Percentiles rank a stretch among this genome's conserved stretches.
phyloP scores from a whole-genome alignment of 2,797 vertebrate species.

The Sebastes dallii region DNA sequence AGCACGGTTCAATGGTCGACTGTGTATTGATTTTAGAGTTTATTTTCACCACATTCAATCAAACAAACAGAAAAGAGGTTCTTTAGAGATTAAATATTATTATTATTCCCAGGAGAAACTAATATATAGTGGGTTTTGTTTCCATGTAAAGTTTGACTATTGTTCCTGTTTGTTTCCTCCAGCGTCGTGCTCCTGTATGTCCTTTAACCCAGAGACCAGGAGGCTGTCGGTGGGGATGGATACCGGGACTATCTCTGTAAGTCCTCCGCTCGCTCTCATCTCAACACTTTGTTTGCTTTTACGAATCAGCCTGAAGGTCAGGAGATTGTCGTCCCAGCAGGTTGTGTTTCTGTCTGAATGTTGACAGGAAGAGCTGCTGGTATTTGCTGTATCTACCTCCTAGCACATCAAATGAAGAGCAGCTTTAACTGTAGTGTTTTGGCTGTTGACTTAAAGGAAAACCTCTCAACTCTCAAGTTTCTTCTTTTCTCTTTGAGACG shows the following conservation, averaged over 20 bases:
- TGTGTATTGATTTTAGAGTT: not conserved
- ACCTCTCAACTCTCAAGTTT: not conserved
- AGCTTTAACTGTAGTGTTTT: not conserved
- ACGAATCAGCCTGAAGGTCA: not conserved
- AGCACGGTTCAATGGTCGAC: not conserved
- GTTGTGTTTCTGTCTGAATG: not conserved
- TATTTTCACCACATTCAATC: not conserved
- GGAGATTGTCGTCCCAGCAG: too few species aligned
- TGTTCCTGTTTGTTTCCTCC: conserved; percentile 48
- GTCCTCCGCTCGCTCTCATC: conserved; percentile 56
- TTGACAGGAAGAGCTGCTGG: not conserved
- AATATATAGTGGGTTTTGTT: too few species aligned
- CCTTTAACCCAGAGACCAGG: conserved; percentile 98
- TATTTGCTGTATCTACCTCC: not conserved
- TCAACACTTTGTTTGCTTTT: not conserved
- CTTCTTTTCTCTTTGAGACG: not conserved
- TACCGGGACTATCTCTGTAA: conserved; percentile 94
- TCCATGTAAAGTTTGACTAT: not conserved
- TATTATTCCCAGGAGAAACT: too few species aligned
- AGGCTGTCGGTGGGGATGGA: conserved; percentile 95
- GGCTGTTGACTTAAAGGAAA: not conserved
- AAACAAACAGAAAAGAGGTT: too few species aligned
- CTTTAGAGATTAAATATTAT: too few species aligned
- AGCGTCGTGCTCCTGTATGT: conserved; percentile 97
- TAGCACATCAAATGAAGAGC: not conserved